These are phyloP conservation scores for Pseudomyrmex concolor DNA, from an alignment of 1,140 invertebrate species.

Conservation along the genomic window DNA sequence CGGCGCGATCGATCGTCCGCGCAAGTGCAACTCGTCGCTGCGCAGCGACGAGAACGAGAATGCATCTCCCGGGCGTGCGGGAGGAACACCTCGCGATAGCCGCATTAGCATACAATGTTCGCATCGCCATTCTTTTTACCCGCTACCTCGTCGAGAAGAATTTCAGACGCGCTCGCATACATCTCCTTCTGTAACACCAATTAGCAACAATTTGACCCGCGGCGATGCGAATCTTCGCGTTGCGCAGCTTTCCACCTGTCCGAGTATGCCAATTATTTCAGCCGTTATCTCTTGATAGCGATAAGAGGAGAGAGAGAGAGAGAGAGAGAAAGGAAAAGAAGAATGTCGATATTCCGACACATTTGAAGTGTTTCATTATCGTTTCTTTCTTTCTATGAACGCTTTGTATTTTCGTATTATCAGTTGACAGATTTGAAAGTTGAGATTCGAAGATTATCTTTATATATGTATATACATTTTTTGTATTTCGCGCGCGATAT, in stretches of 20 bases:
- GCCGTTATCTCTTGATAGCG: conserved; percentile 4
- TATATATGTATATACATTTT: too few relatives aligned
- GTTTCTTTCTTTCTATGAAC: neutral
- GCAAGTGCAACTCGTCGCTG: too few relatives aligned
- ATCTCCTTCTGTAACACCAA: conserved; percentile 14
- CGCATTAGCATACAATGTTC: conserved; percentile 62
- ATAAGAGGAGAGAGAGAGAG: too few relatives aligned
- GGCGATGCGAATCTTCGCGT: conserved; percentile 18
- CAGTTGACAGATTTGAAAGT: neutral
- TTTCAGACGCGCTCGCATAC: conserved; percentile 41
- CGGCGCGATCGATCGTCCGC: conserved; percentile 29
- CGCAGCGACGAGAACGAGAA: conserved; percentile 16
- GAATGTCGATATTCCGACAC: neutral
- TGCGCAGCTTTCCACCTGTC: conserved; percentile 8
- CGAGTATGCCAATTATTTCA: conserved; percentile 25
- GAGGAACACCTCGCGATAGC: conserved; percentile 32
- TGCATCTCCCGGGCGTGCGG: neutral
- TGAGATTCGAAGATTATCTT: too few relatives aligned
- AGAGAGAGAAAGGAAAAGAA: neutral
- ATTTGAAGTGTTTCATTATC: neutral
- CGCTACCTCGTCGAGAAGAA: conserved; percentile 4
- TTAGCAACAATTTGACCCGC: conserved; percentile 45
- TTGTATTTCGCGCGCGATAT: too few relatives aligned
- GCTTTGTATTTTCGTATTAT: neutral
- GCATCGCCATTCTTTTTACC: conserved; percentile 18